These are phyloP conservation scores for Drosophila ustulata DNA, from an alignment of 2,888 invertebrate species.

Conservation along the genomic window DNA sequence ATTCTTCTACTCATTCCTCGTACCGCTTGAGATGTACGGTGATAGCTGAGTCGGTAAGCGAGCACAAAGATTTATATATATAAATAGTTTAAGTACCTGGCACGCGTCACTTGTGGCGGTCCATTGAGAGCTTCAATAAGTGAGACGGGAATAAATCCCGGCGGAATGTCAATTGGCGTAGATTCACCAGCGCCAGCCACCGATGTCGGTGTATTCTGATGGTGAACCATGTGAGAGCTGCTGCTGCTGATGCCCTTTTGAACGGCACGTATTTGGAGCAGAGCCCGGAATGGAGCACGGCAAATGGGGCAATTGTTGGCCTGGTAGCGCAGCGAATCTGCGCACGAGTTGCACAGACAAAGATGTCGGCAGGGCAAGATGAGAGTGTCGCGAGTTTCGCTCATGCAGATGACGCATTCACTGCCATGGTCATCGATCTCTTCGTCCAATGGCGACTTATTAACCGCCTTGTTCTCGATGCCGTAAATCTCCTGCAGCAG, in stretches of 20 bases:
- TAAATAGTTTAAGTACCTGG: conserved; percentile 51
- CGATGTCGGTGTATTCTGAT: conserved; percentile 86
- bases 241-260: conserved; percentile 88
- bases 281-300: conserved; percentile 98
- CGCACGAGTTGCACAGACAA: conserved; percentile 98
- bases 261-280: conserved; percentile 97
- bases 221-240: conserved; percentile 82
- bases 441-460: conserved; percentile 88
- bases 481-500: conserved; percentile 99
- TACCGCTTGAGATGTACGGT: no score
- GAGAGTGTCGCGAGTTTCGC: conserved; percentile 97
- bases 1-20: no score
- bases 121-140: conserved; percentile 98
- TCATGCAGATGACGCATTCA: conserved; percentile 99
- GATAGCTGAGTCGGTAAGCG: no score
- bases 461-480: conserved; percentile 98
- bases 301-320: conserved; percentile 99
- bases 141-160: conserved; percentile 97
- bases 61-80: background rate
- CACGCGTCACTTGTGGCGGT: conserved; percentile 86
- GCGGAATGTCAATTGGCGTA: conserved; percentile 88
- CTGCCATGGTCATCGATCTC: conserved; percentile 97
- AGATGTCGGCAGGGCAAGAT: conserved; percentile 98
- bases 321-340: conserved; percentile 98
- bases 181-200: conserved; percentile 86